phyloP scores from a whole-genome alignment of 2,888 invertebrate genomes.

The Hirtodrosophila alboralis region DNA sequence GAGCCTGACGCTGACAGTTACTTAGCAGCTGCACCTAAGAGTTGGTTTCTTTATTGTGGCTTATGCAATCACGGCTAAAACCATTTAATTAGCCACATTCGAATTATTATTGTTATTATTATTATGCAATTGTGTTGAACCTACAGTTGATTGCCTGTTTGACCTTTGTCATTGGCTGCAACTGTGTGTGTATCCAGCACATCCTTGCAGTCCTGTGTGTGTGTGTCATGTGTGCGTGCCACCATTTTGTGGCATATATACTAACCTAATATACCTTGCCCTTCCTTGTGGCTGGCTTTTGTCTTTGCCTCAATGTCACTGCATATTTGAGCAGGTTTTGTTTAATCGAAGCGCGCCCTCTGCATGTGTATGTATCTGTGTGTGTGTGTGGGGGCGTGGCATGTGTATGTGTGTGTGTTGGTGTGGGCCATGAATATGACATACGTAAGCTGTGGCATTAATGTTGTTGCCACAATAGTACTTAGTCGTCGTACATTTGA shows the following conservation, averaged over 20 bases:
- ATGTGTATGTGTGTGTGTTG: conserved; percentile 33
- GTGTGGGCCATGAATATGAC: conserved; percentile 58
- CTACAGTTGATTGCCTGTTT: background rate
- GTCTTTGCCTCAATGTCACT: conserved; percentile 76
- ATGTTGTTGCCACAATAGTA: conserved; percentile 10
- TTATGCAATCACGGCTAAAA: conserved; percentile 37
- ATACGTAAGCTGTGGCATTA: conserved; percentile 48
- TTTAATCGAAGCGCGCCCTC: conserved; percentile 69
- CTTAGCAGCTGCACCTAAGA: conserved; percentile 1
- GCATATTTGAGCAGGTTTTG: conserved; percentile 75
- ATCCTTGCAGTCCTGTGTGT: conserved; percentile 12
- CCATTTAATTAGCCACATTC: conserved; percentile 12
- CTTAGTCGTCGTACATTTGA: conserved; percentile 14
- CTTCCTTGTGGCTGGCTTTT: conserved; percentile 34
- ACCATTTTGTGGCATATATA: conserved; percentile 22
- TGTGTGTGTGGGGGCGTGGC: conserved; percentile 31
- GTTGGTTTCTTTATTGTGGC: conserved; percentile 4
- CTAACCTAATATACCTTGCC: conserved; percentile 5
- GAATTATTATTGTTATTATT: conserved; percentile 11
- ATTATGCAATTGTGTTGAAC: conserved; percentile 37
- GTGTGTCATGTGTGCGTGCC: background rate
- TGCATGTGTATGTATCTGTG: conserved; percentile 14
- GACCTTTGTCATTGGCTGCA: conserved; percentile 43
- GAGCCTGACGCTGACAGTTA: conserved; percentile 31
- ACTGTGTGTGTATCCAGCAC: conserved; percentile 5